phyloP scores from a whole-genome alignment of 23 tunicate genomes.

The Phallusia fumigata region DNA sequence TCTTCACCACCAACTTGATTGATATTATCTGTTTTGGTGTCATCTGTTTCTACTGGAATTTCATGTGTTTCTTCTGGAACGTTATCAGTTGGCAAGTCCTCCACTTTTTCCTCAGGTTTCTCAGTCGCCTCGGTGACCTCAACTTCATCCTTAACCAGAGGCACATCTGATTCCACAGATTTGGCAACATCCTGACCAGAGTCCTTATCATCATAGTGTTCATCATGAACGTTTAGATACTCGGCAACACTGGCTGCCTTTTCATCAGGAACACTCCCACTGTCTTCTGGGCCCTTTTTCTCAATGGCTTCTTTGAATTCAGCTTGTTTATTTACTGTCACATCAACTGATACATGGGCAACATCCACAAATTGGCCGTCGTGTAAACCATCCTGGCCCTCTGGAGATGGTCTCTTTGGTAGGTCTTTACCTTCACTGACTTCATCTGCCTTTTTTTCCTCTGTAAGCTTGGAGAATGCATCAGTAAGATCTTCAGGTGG shows the following conservation, averaged over 20 bases:
- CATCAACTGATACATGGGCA: not conserved
- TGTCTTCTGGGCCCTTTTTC: not conserved
- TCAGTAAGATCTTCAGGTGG: constrained; percentile 38
- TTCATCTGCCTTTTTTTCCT: constrained; percentile 9
- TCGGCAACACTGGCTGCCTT: not conserved
- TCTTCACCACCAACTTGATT: too few species aligned
- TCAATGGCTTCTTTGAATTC: not conserved
- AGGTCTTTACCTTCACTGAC: not conserved
- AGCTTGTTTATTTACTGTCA: not conserved
- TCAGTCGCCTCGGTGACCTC: too few species aligned
- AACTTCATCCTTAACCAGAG: too few species aligned
- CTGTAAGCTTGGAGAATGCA: constrained; percentile 4
- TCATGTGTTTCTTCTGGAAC: too few species aligned
- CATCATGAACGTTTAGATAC: not conserved
- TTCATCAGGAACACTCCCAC: not conserved
- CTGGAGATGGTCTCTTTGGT: constrained; percentile 53
- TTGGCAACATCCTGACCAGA: too few species aligned
- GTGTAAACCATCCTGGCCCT: constrained; percentile 54
- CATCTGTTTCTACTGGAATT: too few species aligned
- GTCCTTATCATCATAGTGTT: not conserved
- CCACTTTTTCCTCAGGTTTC: too few species aligned
- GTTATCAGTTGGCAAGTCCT: too few species aligned
- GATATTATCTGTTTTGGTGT: too few species aligned
- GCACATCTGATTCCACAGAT: too few species aligned
- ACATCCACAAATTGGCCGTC: constrained; percentile 26